phyloP scores from a whole-genome alignment of 2,888 invertebrate species.

The Deilephila elpenor region DNA sequence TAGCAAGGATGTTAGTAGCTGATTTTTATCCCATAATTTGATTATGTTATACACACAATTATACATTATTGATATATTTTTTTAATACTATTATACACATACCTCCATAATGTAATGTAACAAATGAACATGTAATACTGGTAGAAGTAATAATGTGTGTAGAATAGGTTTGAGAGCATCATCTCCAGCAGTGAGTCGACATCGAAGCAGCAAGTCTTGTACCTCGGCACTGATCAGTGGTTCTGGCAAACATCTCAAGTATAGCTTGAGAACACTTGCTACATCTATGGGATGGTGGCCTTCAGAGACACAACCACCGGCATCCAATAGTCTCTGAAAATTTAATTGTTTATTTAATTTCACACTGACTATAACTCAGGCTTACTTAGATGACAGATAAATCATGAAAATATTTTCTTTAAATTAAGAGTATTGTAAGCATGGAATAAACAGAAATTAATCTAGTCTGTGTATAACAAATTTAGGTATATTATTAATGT shows the following conservation, averaged over 20 bases:
- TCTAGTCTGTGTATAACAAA: too few species aligned
- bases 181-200: constrained; percentile 84
- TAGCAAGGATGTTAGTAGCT: too few species aligned
- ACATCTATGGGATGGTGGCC: constrained; percentile 93
- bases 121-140: constrained; percentile 90
- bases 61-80: too few species aligned
- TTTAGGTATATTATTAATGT: too few species aligned
- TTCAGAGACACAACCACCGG: constrained; percentile 88
- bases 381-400: too few species aligned
- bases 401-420: too few species aligned
- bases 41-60: too few species aligned
- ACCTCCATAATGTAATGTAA: constrained; percentile 93
- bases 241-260: constrained; percentile 93
- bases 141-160: constrained; percentile 89
- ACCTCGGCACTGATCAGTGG: constrained; percentile 90
- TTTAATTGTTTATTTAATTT: too few species aligned
- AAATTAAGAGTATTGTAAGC: too few species aligned
- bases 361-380: too few species aligned
- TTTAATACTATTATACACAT: constrained; percentile 36
- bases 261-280: constrained; percentile 93
- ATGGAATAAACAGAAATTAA: too few species aligned
- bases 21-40: too few species aligned
- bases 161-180: constrained; percentile 87
- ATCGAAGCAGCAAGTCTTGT: constrained; percentile 91
- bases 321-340: constrained; percentile 87